Evolutionary conservation across 2,888 invertebrate species (phyloP), one percentile per base, ranked within the genome.

Genomic region (Noctua janthe): DNA sequence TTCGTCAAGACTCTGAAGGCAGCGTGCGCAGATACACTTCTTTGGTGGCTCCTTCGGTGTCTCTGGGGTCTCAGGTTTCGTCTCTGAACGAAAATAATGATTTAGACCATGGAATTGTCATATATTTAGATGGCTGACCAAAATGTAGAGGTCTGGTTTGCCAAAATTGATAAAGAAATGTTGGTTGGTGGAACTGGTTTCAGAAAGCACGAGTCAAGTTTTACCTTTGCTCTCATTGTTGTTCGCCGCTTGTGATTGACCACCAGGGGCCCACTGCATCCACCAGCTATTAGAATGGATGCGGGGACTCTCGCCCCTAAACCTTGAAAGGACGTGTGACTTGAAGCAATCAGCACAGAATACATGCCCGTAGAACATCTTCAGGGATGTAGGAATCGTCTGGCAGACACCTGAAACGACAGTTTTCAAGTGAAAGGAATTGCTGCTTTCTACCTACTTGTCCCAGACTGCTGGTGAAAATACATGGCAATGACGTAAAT

Each of bases 331-430:
- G n/a, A 97, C 96, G 87, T 96, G 94, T 0, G 90, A 92, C 84
- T 96, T 96, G 86, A 97, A 97, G 87, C 97, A 97, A 15, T 96
- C 95, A 3, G 91, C 92, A 86, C 97, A 97, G 86, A 96, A 97
- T n/a, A 97, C 95, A 75, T 97, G 97, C 1, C 97, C 97, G 81
- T 96, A 96, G 87, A 96, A 97, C 95, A 96, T 95, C 86, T 96
- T 96, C 71, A 97, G 82, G 1, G 94, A 93, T 7, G 92, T 91
- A 1, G 97, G 97, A 49, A 96, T 94, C 4, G 92, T 93, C 75
- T 95, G 94, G 87, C 97, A 97, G 51, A 96, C 92, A 83, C 96
- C 97, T 97, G 86, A 10, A 51, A 47, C 0, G 0, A 1, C 1
- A 0, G n/a, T 39, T 39, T 39, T 39, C 39, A 39, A 39, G 39